Evolutionary conservation across 2,888 invertebrate species (phyloP), one percentile per base, ranked within the genome.

Genomic region (Drosophila mayaguana): DNA sequence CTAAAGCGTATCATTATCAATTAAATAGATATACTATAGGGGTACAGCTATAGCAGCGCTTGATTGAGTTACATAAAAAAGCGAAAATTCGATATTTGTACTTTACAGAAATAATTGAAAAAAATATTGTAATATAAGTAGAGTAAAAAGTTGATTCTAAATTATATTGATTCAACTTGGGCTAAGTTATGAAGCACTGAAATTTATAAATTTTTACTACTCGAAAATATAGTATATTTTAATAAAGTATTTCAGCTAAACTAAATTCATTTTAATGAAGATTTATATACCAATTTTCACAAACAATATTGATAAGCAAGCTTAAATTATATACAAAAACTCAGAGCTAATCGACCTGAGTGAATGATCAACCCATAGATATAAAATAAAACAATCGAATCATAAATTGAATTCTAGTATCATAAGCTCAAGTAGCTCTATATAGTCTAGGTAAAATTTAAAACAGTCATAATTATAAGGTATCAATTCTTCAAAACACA

Each of bases 1-100:
- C 64, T 56, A 28, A 40, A 43, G 40, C 60, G 45, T 38, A 72
- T 63, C 45, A 56, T 43, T 55, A 75, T 70, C 76, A 80, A 75
- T 79, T 69, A 62, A 57, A 59, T 40, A 43, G 46, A 64, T 32
- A 46, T 11, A 48, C 28, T 32, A 38, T 8, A 22, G 16, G n/a
- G 22, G 20, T 14, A n/a, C 7, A 32, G 34, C 11, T 16, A 53
- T 1, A 38, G n/a, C 3, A 32, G 56, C 25, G 56, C 34, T 38
- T 45, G 46, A 55, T 46, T 73, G 43, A 32, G 9, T 40, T 59
- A 57, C 57, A 20, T 50, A n/a, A 54, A 48, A 40, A 25, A 18
- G 22, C 3, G 16, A 16, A n/a, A 38, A 22, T n/a, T 25, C 20
- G 32, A 34, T 34, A 50, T 50, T 32, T 50, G 32, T 18, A 18